Base-by-base conservation (phyloP, 2,797 vertebrate species). In the Schizopygopsis pylzovi region DNA sequence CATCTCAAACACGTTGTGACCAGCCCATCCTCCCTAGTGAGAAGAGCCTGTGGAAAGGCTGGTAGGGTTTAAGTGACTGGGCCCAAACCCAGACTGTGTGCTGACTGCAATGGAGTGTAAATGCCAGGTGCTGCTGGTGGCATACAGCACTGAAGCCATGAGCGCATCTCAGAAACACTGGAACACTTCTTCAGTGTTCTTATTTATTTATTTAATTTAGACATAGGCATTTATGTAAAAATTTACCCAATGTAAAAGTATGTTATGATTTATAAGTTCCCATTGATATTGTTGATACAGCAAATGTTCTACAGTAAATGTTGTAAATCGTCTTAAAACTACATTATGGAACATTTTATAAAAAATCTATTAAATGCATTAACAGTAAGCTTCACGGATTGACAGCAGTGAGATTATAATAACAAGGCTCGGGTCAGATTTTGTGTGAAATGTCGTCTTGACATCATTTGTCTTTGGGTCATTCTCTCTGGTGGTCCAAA, bases 121-220 rank as follows among this genome's bases (percentile, higher is more conserved):
- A 96, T 96, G 95, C 93, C 95, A 96, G 90, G 88, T 94, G 94
- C 93, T 93, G 95, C 95, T 95, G 92, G 94, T 96, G 96, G 95
- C 95, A 86, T 78, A 65, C 49, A 88, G 91, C 86, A 54, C 12
- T 79, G 76, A 85, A 63, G 78, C 43, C 84, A 80, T 63, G 13
- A n/a, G 43, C 67, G 25, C 25, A 71, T 61, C n/a, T 78, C 33
- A 6, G 15, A 20, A 54, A 67, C 67, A 43, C 72, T 54, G 73
- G 61, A 84, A 78, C 47, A 84, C 72, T 75, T 83, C 43, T 75
- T 49, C 8, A 37, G 2, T 73, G 25, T 76, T 25, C 16, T 20
- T 41, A 25, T 63, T 47, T 41, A 25, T 63, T 47, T 80, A 16
- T 80, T 47, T 13, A 2, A 65, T 65, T 33, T 39, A 68, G 33